Conservation (phyloP, 2,888 invertebrate species). For the Epinotia nisella region DNA sequence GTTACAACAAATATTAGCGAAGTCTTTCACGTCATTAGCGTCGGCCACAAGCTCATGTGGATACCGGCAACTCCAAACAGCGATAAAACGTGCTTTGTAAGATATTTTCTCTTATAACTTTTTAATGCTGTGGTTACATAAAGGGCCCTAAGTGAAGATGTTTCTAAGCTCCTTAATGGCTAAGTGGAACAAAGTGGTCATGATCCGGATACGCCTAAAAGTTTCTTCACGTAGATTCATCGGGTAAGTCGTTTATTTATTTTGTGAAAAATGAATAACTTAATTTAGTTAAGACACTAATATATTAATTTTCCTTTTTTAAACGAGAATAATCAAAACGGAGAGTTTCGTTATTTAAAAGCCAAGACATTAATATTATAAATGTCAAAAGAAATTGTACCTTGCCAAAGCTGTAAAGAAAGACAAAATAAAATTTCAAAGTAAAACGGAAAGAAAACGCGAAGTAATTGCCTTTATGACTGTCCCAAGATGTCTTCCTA, state of each 20-base stretch:
- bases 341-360: constrained; percentile 2
- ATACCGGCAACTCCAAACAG: constrained; percentile 68
- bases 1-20: constrained; percentile 41
- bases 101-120: constrained; percentile 70
- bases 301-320: neutral
- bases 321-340: neutral
- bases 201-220: constrained; percentile 34
- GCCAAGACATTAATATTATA: neutral
- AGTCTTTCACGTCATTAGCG: constrained; percentile 67
- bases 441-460: constrained; percentile 54
- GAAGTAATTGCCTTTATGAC: constrained; percentile 67
- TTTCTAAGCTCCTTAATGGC: constrained; percentile 71
- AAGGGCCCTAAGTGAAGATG: constrained; percentile 64
- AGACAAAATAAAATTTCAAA: constrained; percentile 44
- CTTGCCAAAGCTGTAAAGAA: constrained; percentile 30
- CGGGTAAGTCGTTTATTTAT: neutral
- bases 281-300: no score
- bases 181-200: constrained; percentile 57
- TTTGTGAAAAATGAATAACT: no score
- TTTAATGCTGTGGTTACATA: constrained; percentile 72
- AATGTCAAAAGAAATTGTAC: constrained; percentile 26
- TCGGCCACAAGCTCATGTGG: constrained; percentile 70
- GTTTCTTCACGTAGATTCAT: constrained; percentile 16
- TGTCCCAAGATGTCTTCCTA: constrained; percentile 56
- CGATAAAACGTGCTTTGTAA: constrained; percentile 78